phyloP scores from a whole-genome alignment of 35 echinoderm and acorn worm species.

The Stichopus chloronotus region DNA sequence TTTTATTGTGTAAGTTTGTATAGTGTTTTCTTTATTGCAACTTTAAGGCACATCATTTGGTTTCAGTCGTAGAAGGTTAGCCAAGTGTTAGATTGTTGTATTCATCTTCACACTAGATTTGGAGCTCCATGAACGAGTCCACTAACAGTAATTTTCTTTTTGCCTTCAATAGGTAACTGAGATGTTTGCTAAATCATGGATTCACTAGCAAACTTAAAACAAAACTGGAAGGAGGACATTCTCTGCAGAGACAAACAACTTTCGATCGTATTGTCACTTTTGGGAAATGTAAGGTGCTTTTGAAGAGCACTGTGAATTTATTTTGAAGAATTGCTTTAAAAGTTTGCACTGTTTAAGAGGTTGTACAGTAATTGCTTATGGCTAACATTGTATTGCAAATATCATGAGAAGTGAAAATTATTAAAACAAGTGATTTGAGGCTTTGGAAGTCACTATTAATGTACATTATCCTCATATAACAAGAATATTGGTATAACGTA shows the following conservation, averaged over 20 bases:
- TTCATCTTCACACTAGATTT: too few species aligned
- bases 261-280: constrained; percentile 10
- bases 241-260: constrained; percentile 64
- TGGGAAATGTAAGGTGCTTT: constrained; percentile 42
- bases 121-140: too few species aligned
- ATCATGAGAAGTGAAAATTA: not conserved
- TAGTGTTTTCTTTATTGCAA: too few species aligned
- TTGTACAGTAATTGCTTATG: not conserved
- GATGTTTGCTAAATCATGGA: not conserved
- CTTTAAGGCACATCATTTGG: too few species aligned
- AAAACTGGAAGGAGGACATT: not conserved
- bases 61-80: too few species aligned
- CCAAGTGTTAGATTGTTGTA: too few species aligned
- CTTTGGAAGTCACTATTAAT: not conserved
- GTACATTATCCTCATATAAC: not conserved
- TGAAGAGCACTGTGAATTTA: too few species aligned
- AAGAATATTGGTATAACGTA: too few species aligned
- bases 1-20: too few species aligned
- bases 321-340: not conserved
- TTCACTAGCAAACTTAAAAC: not conserved
- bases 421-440: not conserved
- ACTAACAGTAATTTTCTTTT: too few species aligned
- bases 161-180: not conserved
- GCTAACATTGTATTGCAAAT: not conserved
- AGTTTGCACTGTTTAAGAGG: not conserved